Evolutionary conservation across 2,888 invertebrate genomes (phyloP).

Genomic region (Phlogophora meticulosa): DNA sequence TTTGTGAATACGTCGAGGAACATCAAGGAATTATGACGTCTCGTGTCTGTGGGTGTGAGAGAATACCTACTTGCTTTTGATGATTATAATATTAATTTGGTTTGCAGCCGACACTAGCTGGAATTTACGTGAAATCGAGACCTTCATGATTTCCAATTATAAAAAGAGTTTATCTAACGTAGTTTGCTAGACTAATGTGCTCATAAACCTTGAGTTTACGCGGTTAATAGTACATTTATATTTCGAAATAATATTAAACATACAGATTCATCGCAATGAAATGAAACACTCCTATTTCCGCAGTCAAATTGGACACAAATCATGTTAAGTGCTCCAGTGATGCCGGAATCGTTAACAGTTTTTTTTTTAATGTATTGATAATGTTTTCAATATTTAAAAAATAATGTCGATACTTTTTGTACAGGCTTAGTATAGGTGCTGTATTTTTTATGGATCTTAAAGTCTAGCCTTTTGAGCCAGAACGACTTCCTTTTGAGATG

Average conservation of each 20-base stretch:
- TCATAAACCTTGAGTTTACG: slow-evolving; percentile 30
- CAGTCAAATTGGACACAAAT: background rate
- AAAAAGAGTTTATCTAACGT: slow-evolving; percentile 29
- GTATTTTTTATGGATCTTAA: too few species aligned
- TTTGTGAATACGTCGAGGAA: slow-evolving; percentile 67
- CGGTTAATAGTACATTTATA: slow-evolving; percentile 4
- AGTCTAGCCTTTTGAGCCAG: too few species aligned
- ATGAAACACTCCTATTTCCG: slow-evolving; percentile 17
- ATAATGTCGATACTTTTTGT: too few species aligned
- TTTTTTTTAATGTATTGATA: too few species aligned
- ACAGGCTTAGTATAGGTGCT: too few species aligned
- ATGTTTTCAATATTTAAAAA: too few species aligned
- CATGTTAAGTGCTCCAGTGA: background rate
- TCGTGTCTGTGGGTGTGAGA: slow-evolving; percentile 45
- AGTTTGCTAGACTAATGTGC: slow-evolving; percentile 23
- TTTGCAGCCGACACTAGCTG: slow-evolving; percentile 26
- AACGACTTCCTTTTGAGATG: too few species aligned
- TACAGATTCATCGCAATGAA: slow-evolving; percentile 23
- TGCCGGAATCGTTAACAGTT: too few species aligned
- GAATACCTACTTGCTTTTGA: slow-evolving; percentile 65
- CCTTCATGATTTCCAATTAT: slow-evolving; percentile 7
- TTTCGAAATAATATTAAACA: slow-evolving; percentile 9
- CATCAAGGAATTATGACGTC: slow-evolving; percentile 69
- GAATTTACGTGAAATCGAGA: slow-evolving; percentile 14
- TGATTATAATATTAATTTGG: slow-evolving; percentile 58